A percentile compares a stretch with the other conserved stretches of the same genome.
Evolutionary conservation across 2,888 invertebrate species (phyloP).

Genomic region (Chouioia cunea): DNA sequence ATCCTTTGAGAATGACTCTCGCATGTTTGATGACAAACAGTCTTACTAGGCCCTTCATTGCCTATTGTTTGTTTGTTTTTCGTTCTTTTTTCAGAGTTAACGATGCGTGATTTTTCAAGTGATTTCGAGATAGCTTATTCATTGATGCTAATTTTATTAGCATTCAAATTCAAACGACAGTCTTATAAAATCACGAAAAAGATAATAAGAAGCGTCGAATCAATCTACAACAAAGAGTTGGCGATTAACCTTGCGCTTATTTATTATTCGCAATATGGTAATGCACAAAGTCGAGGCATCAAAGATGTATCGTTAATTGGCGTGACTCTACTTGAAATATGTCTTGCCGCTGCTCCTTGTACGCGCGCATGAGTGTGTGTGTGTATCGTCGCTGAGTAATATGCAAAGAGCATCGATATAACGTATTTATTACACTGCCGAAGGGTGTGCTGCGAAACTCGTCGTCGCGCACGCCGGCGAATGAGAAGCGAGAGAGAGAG

Average conservation of each 20-base stretch:
- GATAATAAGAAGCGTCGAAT: too few species aligned
- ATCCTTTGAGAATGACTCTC: constrained; percentile 29
- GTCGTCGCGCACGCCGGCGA: constrained; percentile 1
- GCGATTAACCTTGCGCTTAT: too few species aligned
- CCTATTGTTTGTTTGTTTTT: constrained; percentile 3
- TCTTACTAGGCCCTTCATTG: constrained; percentile 31
- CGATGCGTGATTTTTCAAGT: not conserved
- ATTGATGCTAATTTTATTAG: too few species aligned
- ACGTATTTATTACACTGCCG: constrained; percentile 64
- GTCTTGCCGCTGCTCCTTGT: constrained; percentile 32
- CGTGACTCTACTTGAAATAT: constrained; percentile 38
- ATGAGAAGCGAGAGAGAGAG: not conserved
- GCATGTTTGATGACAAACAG: constrained; percentile 38
- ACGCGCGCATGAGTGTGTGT: constrained; percentile 13
- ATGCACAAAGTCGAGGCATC: too few species aligned
- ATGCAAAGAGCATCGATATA: constrained; percentile 64
- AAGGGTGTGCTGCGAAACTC: constrained; percentile 46
- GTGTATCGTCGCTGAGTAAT: constrained; percentile 37
- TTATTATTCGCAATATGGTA: too few species aligned
- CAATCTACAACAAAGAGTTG: too few species aligned
- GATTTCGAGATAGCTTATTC: too few species aligned
- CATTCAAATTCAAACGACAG: too few species aligned
- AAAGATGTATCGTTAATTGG: constrained; percentile 47
- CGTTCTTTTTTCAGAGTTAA: constrained; percentile 23
- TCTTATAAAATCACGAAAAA: too few species aligned